phyloP scores from a whole-genome alignment of 2,888 invertebrate genomes.

The Xylota segnis region DNA sequence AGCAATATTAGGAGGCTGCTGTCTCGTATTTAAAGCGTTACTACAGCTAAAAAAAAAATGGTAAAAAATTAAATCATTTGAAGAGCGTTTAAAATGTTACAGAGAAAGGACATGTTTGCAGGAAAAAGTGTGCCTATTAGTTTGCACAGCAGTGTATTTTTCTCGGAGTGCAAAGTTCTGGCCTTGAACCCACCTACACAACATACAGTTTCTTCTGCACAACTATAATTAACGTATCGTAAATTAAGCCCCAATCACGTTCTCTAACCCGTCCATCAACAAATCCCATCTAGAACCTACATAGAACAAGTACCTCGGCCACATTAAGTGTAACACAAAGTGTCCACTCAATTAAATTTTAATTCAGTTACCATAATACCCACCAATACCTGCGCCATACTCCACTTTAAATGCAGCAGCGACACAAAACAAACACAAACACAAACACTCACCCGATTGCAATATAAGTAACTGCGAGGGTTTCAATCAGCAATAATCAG shows the following conservation, averaged over 20 bases:
- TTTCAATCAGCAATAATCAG: constrained; percentile 70
- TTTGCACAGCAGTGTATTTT: too few relatives aligned
- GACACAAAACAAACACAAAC: too few relatives aligned
- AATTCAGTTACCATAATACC: constrained; percentile 13
- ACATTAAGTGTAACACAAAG: neutral
- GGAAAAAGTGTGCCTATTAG: too few relatives aligned
- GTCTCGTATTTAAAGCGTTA: too few relatives aligned
- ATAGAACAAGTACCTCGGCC: neutral
- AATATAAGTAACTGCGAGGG: constrained; percentile 40
- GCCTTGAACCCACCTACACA: neutral
- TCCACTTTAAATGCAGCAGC: constrained; percentile 14
- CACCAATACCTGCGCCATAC: neutral
- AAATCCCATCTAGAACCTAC: neutral
- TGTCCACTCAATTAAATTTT: constrained; percentile 38
- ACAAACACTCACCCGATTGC: neutral
- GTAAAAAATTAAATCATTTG: too few relatives aligned
- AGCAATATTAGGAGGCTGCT: too few relatives aligned
- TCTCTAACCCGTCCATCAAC: neutral
- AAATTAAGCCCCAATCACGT: neutral
- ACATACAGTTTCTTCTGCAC: too few relatives aligned
- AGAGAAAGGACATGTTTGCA: too few relatives aligned
- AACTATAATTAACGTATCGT: neutral
- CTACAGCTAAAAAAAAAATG: too few relatives aligned
- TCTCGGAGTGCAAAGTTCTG: too few relatives aligned
- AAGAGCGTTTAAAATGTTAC: too few relatives aligned